Conservation (phyloP, 2,888 invertebrate genomes). For the Philonicus albiceps region DNA sequence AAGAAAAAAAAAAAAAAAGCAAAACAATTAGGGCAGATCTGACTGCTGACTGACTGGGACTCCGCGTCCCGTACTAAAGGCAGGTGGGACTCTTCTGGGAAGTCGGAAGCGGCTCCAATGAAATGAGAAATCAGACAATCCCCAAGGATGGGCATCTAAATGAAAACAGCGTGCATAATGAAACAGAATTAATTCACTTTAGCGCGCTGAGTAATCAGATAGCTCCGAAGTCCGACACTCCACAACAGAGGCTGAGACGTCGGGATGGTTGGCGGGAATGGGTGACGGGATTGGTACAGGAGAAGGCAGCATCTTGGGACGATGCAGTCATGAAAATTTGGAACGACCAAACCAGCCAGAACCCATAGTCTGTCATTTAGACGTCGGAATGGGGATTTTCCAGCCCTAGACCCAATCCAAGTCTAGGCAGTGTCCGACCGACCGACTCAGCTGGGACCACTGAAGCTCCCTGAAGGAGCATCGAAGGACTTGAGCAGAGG, state of each 20-base stretch:
- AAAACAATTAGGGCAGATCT: background rate
- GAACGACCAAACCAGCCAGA: background rate
- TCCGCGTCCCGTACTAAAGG: too few species aligned
- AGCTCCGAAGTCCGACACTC: background rate
- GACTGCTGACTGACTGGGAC: background rate
- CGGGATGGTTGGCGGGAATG: background rate
- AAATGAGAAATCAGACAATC: slow-evolving; percentile 4
- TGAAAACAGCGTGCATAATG: slow-evolving; percentile 34
- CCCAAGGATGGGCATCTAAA: slow-evolving; percentile 6
- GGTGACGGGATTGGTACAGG: background rate
- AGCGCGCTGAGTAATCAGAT: slow-evolving; percentile 14
- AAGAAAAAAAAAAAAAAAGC: background rate
- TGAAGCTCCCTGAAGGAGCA: background rate
- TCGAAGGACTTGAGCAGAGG: background rate
- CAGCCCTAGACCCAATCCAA: background rate
- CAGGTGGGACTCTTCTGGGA: background rate
- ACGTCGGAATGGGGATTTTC: slow-evolving; percentile 18
- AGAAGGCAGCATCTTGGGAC: background rate
- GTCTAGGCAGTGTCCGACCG: background rate
- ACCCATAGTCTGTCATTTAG: slow-evolving; percentile 12
- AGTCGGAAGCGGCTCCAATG: background rate
- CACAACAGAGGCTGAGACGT: background rate
- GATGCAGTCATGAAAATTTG: background rate
- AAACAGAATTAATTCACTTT: slow-evolving; percentile 34
- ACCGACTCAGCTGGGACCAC: background rate